These are phyloP conservation scores for Morpho deidamia DNA, from an alignment of 2,888 invertebrate species.

Conservation along the genomic window DNA sequence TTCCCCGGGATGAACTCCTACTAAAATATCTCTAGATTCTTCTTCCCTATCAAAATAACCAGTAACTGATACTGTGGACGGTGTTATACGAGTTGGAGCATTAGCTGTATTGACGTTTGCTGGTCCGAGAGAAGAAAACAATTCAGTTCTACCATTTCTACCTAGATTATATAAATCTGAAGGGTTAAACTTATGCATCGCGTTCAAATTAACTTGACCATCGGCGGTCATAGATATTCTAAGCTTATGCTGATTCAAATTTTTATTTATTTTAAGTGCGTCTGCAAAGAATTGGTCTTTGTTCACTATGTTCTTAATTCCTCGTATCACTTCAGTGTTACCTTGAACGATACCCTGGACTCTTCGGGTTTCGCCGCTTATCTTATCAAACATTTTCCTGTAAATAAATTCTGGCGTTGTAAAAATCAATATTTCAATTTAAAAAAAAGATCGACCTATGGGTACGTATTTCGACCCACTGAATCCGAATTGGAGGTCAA, in stretches of 20 bases:
- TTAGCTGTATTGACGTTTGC: conserved; percentile 41
- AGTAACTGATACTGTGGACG: conserved; percentile 37
- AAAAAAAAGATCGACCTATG: too few species aligned
- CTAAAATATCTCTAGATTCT: conserved; percentile 38
- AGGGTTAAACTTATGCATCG: conserved; percentile 61
- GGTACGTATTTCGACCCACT: too few species aligned
- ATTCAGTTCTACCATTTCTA: conserved; percentile 45
- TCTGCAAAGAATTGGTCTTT: conserved; percentile 78
- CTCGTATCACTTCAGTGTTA: conserved; percentile 75
- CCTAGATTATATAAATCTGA: conserved; percentile 51
- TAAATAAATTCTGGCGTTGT: conserved; percentile 20
- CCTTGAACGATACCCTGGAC: conserved; percentile 66
- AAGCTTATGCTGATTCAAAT: conserved; percentile 68
- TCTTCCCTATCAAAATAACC: conserved; percentile 36
- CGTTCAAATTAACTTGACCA: conserved; percentile 62
- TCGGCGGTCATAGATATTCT: conserved; percentile 69
- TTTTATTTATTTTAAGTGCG: conserved; percentile 72
- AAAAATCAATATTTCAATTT: too few species aligned
- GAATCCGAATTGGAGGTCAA: too few species aligned
- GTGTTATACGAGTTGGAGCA: conserved; percentile 44
- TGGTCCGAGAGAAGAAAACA: conserved; percentile 54
- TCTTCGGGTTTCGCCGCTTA: conserved; percentile 74
- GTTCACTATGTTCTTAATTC: conserved; percentile 69
- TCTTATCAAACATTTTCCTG: conserved; percentile 79
- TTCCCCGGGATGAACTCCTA: conserved; percentile 61